A percentile compares a stretch with the other conserved stretches of the same genome.
Conservation (phyloP, 2,888 invertebrate genomes). For the Meta bourneti region DNA sequence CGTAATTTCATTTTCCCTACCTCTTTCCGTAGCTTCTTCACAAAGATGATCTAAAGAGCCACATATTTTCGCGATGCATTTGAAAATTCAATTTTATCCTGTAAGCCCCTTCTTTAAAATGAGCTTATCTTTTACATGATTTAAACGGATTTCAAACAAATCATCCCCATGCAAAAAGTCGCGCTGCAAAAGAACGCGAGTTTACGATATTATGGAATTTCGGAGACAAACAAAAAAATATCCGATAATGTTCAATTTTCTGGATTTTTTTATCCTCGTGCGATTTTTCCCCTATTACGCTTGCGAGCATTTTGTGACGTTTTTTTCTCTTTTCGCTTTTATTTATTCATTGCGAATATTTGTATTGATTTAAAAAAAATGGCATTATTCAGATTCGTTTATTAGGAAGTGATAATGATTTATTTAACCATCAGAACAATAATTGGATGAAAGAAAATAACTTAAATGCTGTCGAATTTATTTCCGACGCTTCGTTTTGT, state of each 20-base stretch:
- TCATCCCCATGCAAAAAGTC: conserved; percentile 1
- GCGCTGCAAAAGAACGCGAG: neutral
- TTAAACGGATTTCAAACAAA: conserved; percentile 49
- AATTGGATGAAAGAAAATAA: neutral
- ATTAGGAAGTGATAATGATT: neutral
- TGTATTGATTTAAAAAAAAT: neutral
- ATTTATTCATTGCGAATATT: neutral
- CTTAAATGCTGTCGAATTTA: neutral
- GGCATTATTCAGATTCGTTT: neutral
- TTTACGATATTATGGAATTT: conserved; percentile 8
- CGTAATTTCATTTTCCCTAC: conserved; percentile 23
- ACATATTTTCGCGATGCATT: conserved; percentile 9
- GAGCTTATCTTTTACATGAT: conserved; percentile 52
- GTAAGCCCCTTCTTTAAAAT: conserved; percentile 32
- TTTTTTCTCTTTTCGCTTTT: neutral
- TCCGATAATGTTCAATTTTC: conserved; percentile 1
- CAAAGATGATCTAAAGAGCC: conserved; percentile 1
- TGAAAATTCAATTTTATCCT: conserved; percentile 38
- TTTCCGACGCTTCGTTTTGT: neutral
- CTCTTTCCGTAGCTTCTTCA: neutral
- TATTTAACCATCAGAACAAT: neutral
- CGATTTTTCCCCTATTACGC: too few relatives aligned
- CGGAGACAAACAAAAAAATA: neutral
- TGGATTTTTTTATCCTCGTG: too few relatives aligned
- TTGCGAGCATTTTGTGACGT: neutral